Conservation (phyloP, 2,888 invertebrate genomes). For the Byasa hedistus region DNA sequence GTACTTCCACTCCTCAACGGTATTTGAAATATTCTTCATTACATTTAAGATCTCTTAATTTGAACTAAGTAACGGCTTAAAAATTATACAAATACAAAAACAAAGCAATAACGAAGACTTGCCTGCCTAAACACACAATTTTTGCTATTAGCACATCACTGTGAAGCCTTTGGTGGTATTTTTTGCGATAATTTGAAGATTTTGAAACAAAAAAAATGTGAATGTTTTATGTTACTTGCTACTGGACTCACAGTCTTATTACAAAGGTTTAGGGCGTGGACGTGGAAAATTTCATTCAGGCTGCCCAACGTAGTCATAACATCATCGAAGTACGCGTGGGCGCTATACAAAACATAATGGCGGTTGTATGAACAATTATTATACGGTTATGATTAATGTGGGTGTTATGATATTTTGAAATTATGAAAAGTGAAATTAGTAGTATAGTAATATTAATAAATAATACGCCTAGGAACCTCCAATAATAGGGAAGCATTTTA, state of each 20-base stretch:
- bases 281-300: constrained; percentile 17
- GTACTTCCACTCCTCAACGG: too few relatives aligned
- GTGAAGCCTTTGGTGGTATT: constrained; percentile 15
- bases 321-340: constrained; percentile 6
- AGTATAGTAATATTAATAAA: too few relatives aligned
- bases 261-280: neutral
- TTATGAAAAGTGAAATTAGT: too few relatives aligned
- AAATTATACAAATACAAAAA: neutral
- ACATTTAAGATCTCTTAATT: neutral
- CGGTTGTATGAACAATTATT: constrained; percentile 6
- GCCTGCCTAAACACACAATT: constrained; percentile 23
- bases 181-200: constrained; percentile 10
- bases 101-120: neutral
- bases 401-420: neutral
- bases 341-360: constrained; percentile 16
- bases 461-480: too few relatives aligned
- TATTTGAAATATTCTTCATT: neutral
- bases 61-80: neutral
- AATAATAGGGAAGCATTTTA: too few relatives aligned
- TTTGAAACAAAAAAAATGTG: constrained; percentile 13
- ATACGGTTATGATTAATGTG: neutral
- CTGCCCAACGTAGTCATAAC: constrained; percentile 19
- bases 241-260: constrained; percentile 6
- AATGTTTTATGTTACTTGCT: neutral
- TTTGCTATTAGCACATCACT: constrained; percentile 30